Base-by-base conservation (phyloP, 2,113 vertebrate species). In the Xiphophorus maculatus region DNA sequence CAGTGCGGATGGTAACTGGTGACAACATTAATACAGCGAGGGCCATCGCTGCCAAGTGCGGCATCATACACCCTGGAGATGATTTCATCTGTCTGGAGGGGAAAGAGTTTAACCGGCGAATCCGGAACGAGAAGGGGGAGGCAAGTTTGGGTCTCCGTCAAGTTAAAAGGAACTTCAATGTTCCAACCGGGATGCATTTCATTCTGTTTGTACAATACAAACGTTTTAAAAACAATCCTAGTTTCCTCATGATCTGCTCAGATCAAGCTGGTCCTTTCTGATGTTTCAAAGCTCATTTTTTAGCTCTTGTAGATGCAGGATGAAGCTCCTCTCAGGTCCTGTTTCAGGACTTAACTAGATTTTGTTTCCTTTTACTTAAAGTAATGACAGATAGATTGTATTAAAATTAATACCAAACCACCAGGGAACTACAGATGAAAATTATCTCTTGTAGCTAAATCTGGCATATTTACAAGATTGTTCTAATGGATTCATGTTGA, bases 51-150 rank as follows among this genome's bases (percentile, higher is more conserved):
- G 94, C 93, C 69, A 97, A 97, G 87, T 97, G 96, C 4, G 96
- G 96, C 88, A 97, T 97, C 88, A 95, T 97, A 74, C 96, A 96
- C 74, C 95, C 96, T 0, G 96, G 96, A 1, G 96, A 97, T 69
- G 96, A 97, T 84, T 97, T 97, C 80, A 90, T 97, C 76, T 97
- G 96, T 87, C 69, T 97, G 66, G 96, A 97, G 29, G 96, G 96
- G 25, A 97, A 96, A 88, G 96, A 97, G 25, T 97, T 97, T 88
- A 97, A 97, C 92, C 92, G 96, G 66, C 93, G 96, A 77, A 97
- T 97, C 91, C 94, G 96, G 82, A 97, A 97, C 1, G 96, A 97
- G 92, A 97, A 97, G 86, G 96, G 96, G 89, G 96, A 97, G 96
- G 96, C 96, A 88, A 71, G 82, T 27, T 44, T 19, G 37, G 44